Evolutionary conservation across 2,888 invertebrate species (phyloP), one percentile per base, ranked within the genome.

Genomic region (Sylvicola fuscatus): DNA sequence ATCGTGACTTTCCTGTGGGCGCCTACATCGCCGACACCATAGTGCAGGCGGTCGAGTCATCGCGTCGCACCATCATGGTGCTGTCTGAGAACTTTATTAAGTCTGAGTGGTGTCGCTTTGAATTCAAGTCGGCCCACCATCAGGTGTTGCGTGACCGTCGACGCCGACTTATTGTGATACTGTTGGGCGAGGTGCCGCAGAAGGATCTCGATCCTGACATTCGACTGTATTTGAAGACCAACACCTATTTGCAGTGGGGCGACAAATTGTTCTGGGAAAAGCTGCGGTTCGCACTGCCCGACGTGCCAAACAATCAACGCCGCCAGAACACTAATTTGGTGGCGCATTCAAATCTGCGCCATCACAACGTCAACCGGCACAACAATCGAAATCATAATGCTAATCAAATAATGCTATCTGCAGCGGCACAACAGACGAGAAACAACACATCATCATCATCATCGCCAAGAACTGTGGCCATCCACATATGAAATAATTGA

Each of bases 201-300:
- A 71, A 82, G 50, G 86, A 89, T 54, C 69, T 92, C 39, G 92
- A 92, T 62, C 79, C 83, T 36, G 92, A 92, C 61, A 66, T 93
- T 46, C 70, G 86, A 47, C 69, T 84, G 50, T 87, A 87, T 60
- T 68, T 93, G 49, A 82, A 89, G 56, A 81, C 86, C 42, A 86
- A 87, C 62, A 84, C 84, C 43, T 81, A 83, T 54, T 72, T 95
- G 51, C 81, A 83, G 58, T 87, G 84, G 80, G 84, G 84, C 44
- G 92, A 93, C 59, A 79, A 83, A 52, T 72, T 86, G 50, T 95
- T 95, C 64, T 95, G 93, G 93, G 86, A 90, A 56, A 90, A 92
- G 61, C 63, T 95, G 42, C 74, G 82, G 53, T 89, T 84, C 54
- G 82, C 87, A 36, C 76, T 92, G 72, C 90, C 90, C 40, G 87